A percentile compares a stretch with the other conserved stretches of the same genome.
These are phyloP conservation scores for Polietes domitor DNA, from an alignment of 2,888 invertebrate species.

Conservation along the genomic window DNA sequence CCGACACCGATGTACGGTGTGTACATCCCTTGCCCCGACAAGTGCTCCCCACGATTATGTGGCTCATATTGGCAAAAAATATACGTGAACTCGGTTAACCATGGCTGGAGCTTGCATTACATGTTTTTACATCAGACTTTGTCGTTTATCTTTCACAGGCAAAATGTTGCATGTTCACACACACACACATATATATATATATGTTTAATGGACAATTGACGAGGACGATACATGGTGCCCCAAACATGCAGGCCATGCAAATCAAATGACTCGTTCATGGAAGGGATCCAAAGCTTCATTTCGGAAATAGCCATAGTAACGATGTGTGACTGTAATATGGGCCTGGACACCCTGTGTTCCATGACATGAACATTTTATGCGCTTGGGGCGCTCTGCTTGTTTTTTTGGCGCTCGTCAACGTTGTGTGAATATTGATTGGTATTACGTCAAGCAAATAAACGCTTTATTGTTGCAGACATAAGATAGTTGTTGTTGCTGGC, in stretches of 20 bases:
- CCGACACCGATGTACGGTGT: too few species aligned
- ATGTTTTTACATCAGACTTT: neutral
- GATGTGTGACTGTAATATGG: too few species aligned
- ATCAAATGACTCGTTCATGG: neutral
- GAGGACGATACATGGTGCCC: neutral
- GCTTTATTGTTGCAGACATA: conserved; percentile 6
- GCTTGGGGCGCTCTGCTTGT: conserved; percentile 17
- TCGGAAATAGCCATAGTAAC: neutral
- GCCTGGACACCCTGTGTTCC: neutral
- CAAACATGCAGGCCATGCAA: neutral
- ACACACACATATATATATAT: too few species aligned
- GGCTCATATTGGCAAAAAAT: neutral
- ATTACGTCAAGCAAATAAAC: conserved; percentile 31
- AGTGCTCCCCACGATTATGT: neutral
- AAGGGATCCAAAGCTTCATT: neutral
- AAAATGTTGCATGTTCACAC: conserved; percentile 12
- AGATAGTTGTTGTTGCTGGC: neutral
- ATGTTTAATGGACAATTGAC: neutral
- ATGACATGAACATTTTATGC: conserved; percentile 14
- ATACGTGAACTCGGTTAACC: neutral
- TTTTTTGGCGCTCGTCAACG: neutral
- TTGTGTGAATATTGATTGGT: conserved; percentile 39
- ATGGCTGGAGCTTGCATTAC: neutral
- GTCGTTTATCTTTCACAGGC: neutral
- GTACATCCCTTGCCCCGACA: neutral